Base-by-base conservation (phyloP, 2,888 invertebrate species). In the Pterostichus niger region DNA sequence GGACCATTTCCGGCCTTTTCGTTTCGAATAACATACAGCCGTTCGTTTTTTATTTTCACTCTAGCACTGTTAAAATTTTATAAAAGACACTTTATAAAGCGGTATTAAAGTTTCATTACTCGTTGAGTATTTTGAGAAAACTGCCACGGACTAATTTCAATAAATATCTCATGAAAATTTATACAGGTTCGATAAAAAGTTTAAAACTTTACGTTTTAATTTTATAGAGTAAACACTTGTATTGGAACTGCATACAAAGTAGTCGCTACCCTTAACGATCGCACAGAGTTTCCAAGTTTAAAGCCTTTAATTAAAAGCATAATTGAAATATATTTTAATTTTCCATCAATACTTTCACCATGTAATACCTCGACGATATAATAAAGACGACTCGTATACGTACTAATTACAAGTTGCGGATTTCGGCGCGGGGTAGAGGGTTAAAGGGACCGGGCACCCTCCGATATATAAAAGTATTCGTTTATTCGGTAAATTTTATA, bases 121-220 rank as follows among this genome's bases (percentile, higher is more conserved):
- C 9, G 15, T n/a, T 5, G 54, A 35, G 15, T 76, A 52, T 46
- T 33, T 33, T 52, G 75, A 52, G 52, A n/a, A 17, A 31, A 75
- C 71, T 75, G 49, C 44, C 56, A 35, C 54, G n/a, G 54, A 46
- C 44, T 71, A 76, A 52, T 78, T 59, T 59, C 78, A 78, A 59
- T 80, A 80, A 80, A 80, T 80, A 80, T 52, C 80, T 80, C 80
- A 80, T 80, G 80, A 80, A 80, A 80, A 80, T 80, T 64, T 68
- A 80, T 80, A 31, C 68, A 61, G 46, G 64, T 68, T 33, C 71
- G 71, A 44, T 71, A 61, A 80, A 64, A 68, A 80, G 78, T 78
- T 78, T 40, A 54, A 73, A 81, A 61, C 35, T 81, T 81, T 81
- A 73, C 81, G 56, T 73, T 81, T 81, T 71, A 81, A 81, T 81